Base-by-base conservation (phyloP, 2,113 vertebrate species). In the Centropristis striata region DNA sequence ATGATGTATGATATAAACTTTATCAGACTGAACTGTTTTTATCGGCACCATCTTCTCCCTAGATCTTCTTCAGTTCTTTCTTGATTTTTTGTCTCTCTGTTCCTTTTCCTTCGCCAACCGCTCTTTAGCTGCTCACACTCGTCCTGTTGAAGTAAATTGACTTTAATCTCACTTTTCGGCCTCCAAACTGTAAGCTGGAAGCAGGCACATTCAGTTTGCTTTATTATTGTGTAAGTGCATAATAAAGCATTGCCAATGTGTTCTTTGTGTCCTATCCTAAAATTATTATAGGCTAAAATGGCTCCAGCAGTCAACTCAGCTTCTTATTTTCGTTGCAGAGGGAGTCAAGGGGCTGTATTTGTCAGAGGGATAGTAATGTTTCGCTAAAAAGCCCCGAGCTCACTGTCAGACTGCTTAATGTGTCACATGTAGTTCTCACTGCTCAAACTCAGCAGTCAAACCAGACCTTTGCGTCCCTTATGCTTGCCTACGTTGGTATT, bases 1-100 rank as follows among this genome's bases (percentile, higher is more conserved):
- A 75, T 80, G 80, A 82, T 82, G 12, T 8, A 80, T n/a, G 51
- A 55, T 70, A 20, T 63, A 4, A 32, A 23, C 41, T 71, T 1
- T n/a, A 57, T n/a, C 32, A 44, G 50, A 46, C 69, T 74, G 37
- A 65, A 37, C 47, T 55, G 4, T 59, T 75, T 46, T 51, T 7
- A 76, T 71, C 23, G 25, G 16, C 5, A 4, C 1, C 16, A 2
- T 54, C 14, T 6, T 57, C 12, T 47, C 11, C 39, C 46, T 58
- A 46, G 27, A 21, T 28, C 28, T 27, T 27, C 27, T 39, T 32
- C n/a, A n/a, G n/a, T n/a, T n/a, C n/a, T n/a, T n/a, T n/a, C n/a
- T n/a, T n/a, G 36, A 28, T 49, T 16, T 16, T 28, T 66, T 55
- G 13, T 10, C 8, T 44, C 14, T 44, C 8, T 16, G 32, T 37